phyloP scores from a whole-genome alignment of 2,797 vertebrate species.

The Austrolebias charrua region DNA sequence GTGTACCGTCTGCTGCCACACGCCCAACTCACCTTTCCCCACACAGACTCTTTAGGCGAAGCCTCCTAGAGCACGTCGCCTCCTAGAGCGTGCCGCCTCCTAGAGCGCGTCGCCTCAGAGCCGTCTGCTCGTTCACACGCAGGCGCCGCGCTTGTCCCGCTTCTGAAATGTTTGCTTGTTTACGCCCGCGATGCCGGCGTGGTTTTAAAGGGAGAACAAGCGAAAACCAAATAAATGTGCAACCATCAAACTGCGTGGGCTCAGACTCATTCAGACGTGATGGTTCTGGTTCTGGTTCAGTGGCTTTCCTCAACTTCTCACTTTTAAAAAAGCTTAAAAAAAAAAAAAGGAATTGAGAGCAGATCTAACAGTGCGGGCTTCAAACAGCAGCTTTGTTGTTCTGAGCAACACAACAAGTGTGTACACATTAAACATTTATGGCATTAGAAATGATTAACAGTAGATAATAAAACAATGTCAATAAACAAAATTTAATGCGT shows the following conservation, averaged over 20 bases:
- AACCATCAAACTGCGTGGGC: constrained; percentile 10
- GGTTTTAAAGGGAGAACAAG: constrained; percentile 55
- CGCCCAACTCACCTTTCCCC: constrained; percentile 17
- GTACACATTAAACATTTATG: too few relatives aligned
- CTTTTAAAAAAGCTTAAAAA: too few relatives aligned
- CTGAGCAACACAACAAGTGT: background rate
- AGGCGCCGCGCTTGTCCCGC: constrained; percentile 9
- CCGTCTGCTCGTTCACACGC: too few relatives aligned
- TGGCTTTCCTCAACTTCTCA: constrained; percentile 4
- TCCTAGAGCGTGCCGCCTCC: too few relatives aligned
- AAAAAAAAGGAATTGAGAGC: constrained; percentile 48
- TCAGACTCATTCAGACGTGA: too few relatives aligned
- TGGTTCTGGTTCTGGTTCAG: background rate
- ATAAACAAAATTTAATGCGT: too few relatives aligned
- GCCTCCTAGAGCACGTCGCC: too few relatives aligned
- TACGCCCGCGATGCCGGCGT: constrained; percentile 47
- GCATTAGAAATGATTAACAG: too few relatives aligned
- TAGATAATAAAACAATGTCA: too few relatives aligned
- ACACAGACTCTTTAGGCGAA: constrained; percentile 26
- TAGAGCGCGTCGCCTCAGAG: too few relatives aligned
- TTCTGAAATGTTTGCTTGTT: constrained; percentile 45
- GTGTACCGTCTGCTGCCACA: constrained; percentile 36
- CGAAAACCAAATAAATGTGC: constrained; percentile 62
- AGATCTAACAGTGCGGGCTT: constrained; percentile 2
- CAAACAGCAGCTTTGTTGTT: constrained; percentile 4